Evolutionary conservation across 1,140 invertebrate species (phyloP).

Genomic region (Cotesia typhae): DNA sequence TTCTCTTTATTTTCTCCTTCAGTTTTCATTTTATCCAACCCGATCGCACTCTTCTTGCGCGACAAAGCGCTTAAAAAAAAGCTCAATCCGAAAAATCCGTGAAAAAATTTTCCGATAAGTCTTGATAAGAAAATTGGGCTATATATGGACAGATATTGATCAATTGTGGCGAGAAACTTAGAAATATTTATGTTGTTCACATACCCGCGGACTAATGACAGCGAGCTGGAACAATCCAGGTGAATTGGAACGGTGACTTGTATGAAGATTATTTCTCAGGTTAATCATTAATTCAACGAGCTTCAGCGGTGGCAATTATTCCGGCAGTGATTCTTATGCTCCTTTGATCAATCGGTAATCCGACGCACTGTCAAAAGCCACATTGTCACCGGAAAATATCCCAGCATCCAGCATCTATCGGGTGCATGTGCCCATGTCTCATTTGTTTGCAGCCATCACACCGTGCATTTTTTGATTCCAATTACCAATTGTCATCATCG

Average conservation of each 20-base stretch:
- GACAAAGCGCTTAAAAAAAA: no score
- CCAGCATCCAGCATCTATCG: neutral
- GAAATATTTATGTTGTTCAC: no score
- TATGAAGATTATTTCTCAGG: neutral
- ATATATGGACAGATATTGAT: no score
- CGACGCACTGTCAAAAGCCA: conserved; percentile 19
- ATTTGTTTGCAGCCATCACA: conserved; percentile 10
- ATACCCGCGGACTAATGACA: no score
- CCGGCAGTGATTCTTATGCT: neutral
- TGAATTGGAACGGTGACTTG: neutral
- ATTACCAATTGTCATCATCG: conserved; percentile 15
- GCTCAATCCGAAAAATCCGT: no score
- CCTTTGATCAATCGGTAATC: conserved; percentile 15
- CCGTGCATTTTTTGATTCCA: conserved; percentile 17
- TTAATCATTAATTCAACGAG: conserved; percentile 2
- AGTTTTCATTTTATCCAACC: no score
- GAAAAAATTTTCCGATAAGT: no score
- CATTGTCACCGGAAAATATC: neutral
- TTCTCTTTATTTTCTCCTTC: no score
- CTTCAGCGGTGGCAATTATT: neutral
- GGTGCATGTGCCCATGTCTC: conserved; percentile 43
- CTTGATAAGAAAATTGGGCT: no score
- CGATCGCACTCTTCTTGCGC: no score
- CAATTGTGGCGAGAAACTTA: no score
- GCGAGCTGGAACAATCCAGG: no score